Percentiles rank a stretch among this genome's conserved stretches.
phyloP scores from a whole-genome alignment of 2,113 vertebrate genomes.

The Sorex fumeus region DNA sequence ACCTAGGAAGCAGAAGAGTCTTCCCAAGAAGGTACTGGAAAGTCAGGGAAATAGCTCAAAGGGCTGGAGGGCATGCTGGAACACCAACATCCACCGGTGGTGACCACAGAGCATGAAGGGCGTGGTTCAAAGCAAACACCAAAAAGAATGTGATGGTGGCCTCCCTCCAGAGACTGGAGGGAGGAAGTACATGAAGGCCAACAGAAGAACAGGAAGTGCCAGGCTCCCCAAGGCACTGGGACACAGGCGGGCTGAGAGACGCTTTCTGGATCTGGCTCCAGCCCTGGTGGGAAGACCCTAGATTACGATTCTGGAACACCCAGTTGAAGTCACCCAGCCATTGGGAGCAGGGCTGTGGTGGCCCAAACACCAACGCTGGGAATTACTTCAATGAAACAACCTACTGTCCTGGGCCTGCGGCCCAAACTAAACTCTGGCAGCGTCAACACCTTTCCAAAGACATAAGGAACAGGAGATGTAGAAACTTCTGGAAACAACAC shows the following conservation, averaged over 20 bases:
- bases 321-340: neutral
- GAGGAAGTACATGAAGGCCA: no score
- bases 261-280: neutral
- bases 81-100: no score
- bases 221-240: no score
- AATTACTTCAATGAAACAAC: neutral
- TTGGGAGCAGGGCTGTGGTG: neutral
- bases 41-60: no score
- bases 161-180: no score
- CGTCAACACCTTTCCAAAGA: neutral
- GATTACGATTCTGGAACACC: neutral
- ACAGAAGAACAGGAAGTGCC: no score
- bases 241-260: neutral
- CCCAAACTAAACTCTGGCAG: slow-evolving; percentile 3
- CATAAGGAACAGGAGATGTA: neutral
- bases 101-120: no score
- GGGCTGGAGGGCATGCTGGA: no score
- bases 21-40: neutral
- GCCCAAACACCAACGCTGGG: neutral
- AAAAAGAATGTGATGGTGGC: neutral
- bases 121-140: neutral
- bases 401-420: neutral
- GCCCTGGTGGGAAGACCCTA: neutral
- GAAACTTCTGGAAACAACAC: neutral
- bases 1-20: neutral